phyloP scores from a whole-genome alignment of 1,140 invertebrate species.

The Drosophila ohnishii region DNA sequence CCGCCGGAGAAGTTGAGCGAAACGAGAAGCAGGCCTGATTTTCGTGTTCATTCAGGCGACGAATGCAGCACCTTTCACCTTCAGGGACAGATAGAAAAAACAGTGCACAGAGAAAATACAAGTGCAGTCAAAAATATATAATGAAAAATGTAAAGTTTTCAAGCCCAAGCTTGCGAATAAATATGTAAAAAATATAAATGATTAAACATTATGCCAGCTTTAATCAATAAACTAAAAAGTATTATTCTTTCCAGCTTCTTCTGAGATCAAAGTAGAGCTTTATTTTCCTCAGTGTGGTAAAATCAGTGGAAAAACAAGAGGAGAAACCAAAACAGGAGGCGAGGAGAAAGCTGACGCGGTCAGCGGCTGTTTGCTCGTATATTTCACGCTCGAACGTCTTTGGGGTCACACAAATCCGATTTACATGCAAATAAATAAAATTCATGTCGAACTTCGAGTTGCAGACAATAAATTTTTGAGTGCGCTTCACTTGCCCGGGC shows the following conservation, averaged over 20 bases:
- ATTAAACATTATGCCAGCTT: neutral
- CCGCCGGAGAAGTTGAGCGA: constrained; percentile 17
- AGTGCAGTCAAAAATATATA: neutral
- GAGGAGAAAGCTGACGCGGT: constrained; percentile 29
- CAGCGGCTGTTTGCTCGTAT: constrained; percentile 66
- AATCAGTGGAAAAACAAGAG: constrained; percentile 13
- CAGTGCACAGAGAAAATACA: neutral
- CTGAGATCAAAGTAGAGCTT: neutral
- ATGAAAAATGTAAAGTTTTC: too few relatives aligned
- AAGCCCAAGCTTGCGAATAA: too few relatives aligned
- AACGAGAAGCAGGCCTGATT: constrained; percentile 37
- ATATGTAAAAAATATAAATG: neutral
- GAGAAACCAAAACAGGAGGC: constrained; percentile 2
- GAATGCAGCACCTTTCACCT: constrained; percentile 56
- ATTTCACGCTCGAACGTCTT: constrained; percentile 77
- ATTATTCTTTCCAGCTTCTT: too few relatives aligned
- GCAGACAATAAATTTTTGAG: constrained; percentile 81
- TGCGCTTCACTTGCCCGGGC: constrained; percentile 61
- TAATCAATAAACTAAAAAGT: neutral
- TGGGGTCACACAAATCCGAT: constrained; percentile 81
- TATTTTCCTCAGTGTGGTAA: neutral
- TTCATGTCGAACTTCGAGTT: constrained; percentile 80
- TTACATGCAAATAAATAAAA: constrained; percentile 82
- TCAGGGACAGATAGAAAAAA: constrained; percentile 25
- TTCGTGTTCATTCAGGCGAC: constrained; percentile 52